Base-by-base conservation (phyloP, 2,888 invertebrate genomes). In the Uropetala carovei region DNA sequence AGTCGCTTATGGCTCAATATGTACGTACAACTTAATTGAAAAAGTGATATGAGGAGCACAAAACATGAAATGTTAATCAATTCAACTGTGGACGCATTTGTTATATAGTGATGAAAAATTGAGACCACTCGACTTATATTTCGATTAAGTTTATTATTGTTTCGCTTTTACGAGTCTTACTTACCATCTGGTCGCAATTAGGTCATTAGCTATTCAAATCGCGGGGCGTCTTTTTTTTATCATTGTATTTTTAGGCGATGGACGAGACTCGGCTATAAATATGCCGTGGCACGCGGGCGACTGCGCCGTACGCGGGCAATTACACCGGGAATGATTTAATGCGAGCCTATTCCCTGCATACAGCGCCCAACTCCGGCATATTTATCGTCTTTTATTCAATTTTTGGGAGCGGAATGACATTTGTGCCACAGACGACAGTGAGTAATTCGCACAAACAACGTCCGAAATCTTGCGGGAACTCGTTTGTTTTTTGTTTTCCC, bases 311-410 rank as follows among this genome's bases (percentile, higher is more conserved):
- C 75, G 22, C 75, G 13, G 22, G 27, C 75, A 75, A 75, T 75
- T 75, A 75, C 27, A 13, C 10, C 75, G 27, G 75, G 27, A 22
- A 75, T 75, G 75, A 75, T 75, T 27, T 75, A 22, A 75, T 75
- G 75, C 5, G 43, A 43, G 43, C 43, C 43, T 43, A 43, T 43
- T 43, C 43, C 3, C 75, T 68, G 9, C n/a, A 2, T 14, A 8
- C 68, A 3, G 68, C 68, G 22, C 22, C 27, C 27, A 27, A 22
- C 18, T 8, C 11, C 75, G 75, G 75, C 75, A 75, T 75, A 75
- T 75, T 75, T 75, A 75, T 75, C 75, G 75, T 27, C 75, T 27
- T 27, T 75, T 75, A 75, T 75, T 75, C 75, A 75, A 75, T 75
- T 75, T 75, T 75, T 27, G 75, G 27, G 22, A n/a, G 75, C 64